Base-by-base conservation (phyloP, 2,797 vertebrate genomes). In the Staurois parvus region DNA sequence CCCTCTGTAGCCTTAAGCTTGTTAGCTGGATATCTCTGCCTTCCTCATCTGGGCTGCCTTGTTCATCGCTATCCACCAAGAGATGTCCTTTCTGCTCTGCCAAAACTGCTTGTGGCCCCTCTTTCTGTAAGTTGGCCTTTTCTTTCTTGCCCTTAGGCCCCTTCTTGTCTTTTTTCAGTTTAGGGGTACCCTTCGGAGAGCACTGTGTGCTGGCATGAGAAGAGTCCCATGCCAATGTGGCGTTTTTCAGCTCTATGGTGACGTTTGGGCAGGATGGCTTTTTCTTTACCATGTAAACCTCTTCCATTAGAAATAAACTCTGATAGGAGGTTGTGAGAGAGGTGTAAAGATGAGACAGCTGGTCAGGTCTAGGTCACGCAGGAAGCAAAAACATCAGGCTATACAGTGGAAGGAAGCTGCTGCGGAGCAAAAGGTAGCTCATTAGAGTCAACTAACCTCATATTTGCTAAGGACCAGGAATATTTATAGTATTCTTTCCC, bases 251-350 rank as follows among this genome's bases (percentile, higher is more conserved):
- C 94, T 98, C 96, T 92, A 98, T 95, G 78, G 94, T 96, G 90
- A 95, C 92, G 81, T 93, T 92, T 91, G 96, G 93, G 89, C 93
- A 94, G 90, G 92, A 88, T 92, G 97, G 95, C 89, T 92, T 91
- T 90, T 95, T 95, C 91, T 94, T 95, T 93, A 96, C 91, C 88
- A 94, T 93, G 90, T 96, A 94, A 90, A 98, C 94, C 95, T 98
- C 97, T 32, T 97, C 96, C 95, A 97, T 95, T 94, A 98, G 91
- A 93, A 98, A 96, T 92, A 98, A 96, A 94, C 96, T 97, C 97
- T 98, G 95, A 94, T 94, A 94, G 94, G 92, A 95, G 94, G 85
- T 95, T 93, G 94, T 95, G 94, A 95, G 93, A 95, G 93, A 95
- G 95, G 95, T 95, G 95, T 91, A 96, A 95, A 95, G 95, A 95